Evolutionary conservation across 2,888 invertebrate species (phyloP).

Genomic region (Thecocarcelia acutangulata): DNA sequence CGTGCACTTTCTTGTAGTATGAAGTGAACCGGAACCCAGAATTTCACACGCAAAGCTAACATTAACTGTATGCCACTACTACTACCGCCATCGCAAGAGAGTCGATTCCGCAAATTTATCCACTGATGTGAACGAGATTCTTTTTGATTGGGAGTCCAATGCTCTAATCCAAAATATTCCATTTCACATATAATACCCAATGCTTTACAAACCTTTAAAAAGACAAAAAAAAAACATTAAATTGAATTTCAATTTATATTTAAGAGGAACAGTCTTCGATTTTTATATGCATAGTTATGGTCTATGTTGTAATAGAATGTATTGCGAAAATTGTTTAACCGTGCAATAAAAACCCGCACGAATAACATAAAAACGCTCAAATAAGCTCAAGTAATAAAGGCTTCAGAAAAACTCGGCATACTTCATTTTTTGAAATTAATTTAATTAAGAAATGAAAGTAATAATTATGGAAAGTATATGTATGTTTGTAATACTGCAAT

Average conservation of each 20-base stretch:
- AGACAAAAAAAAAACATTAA: constrained; percentile 56
- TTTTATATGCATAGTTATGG: background rate
- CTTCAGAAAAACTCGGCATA: no score
- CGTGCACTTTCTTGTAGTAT: constrained; percentile 92
- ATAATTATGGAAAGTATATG: no score
- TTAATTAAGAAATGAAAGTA: no score
- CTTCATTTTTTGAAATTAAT: no score
- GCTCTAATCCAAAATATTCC: constrained; percentile 93
- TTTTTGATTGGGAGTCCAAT: constrained; percentile 81
- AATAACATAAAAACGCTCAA: no score
- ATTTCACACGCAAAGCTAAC: constrained; percentile 86
- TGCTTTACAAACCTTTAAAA: constrained; percentile 89
- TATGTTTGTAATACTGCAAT: no score
- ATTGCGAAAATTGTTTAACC: no score
- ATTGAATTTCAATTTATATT: background rate
- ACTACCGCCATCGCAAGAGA: constrained; percentile 78
- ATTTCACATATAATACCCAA: constrained; percentile 91
- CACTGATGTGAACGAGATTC: constrained; percentile 89
- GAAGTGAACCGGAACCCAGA: constrained; percentile 94
- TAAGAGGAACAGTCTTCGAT: background rate
- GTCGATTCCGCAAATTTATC: constrained; percentile 90
- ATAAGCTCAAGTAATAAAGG: no score
- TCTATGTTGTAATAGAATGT: no score
- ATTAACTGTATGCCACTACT: constrained; percentile 77
- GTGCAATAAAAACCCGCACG: no score